A percentile compares a stretch with the other conserved stretches of the same genome.
Conservation (phyloP, 2,113 vertebrate genomes). For the Baryphthengus martii region DNA sequence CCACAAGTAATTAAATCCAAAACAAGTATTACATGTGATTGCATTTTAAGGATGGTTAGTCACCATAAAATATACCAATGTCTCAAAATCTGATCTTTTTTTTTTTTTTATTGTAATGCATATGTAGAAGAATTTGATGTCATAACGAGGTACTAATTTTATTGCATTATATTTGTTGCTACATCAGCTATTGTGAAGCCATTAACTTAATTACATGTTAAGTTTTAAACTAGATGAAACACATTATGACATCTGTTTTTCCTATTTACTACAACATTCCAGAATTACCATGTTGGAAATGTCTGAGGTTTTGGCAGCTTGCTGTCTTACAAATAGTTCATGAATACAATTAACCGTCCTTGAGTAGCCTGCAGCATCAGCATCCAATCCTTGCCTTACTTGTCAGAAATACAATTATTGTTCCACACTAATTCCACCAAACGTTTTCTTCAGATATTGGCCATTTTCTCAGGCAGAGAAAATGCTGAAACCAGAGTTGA, state of each 20-base stretch:
- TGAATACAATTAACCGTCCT: conserved; percentile 58
- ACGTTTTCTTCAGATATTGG: not conserved
- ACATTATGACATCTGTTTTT: conserved; percentile 60
- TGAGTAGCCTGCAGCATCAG: conserved; percentile 52
- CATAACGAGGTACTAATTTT: conserved; percentile 38
- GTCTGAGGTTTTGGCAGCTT: conserved; percentile 59
- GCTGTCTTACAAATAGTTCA: conserved; percentile 52
- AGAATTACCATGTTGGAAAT: conserved; percentile 56
- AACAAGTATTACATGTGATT: not conserved
- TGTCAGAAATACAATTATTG: not conserved
- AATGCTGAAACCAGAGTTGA: not conserved
- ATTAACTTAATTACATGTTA: conserved; percentile 60
- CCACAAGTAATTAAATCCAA: not conserved
- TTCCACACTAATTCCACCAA: not conserved
- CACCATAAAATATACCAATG: not conserved
- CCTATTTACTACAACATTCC: conserved; percentile 21
- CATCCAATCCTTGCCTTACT: not conserved
- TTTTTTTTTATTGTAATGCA: not conserved
- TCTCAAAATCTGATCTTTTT: not conserved
- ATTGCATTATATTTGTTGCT: conserved; percentile 52
- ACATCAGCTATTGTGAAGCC: conserved; percentile 51
- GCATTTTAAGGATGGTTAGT: conserved; percentile 16
- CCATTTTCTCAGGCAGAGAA: not conserved
- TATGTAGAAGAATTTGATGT: conserved; percentile 9
- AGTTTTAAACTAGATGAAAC: conserved; percentile 51